A percentile compares a stretch with the other conserved stretches of the same genome.
phyloP scores from a whole-genome alignment of 2,888 invertebrate genomes.

The Polydrusus pterygomalis region DNA sequence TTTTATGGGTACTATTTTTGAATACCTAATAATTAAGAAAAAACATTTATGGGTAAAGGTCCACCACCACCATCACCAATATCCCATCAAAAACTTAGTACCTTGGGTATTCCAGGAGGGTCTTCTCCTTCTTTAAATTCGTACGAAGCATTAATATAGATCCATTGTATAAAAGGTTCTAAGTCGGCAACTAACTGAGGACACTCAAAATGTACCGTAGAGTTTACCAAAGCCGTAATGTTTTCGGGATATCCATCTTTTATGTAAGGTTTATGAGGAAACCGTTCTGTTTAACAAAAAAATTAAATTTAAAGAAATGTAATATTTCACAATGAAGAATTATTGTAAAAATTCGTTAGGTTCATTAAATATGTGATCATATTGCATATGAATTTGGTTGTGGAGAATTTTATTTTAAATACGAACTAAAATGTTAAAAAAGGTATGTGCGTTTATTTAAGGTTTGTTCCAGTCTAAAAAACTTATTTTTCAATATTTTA shows the following conservation, averaged over 20 bases:
- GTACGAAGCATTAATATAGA: conserved; percentile 73
- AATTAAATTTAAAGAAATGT: no score
- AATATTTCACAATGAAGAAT: no score
- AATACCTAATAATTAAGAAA: not conserved
- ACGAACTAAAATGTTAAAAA: no score
- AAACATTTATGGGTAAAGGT: conserved; percentile 36
- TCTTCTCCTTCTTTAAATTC: conserved; percentile 60
- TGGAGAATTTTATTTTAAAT: no score
- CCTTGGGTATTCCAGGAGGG: conserved; percentile 72
- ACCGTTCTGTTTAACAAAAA: conserved; percentile 78
- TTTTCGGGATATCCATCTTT: conserved; percentile 88
- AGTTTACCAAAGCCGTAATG: conserved; percentile 83
- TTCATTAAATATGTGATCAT: no score
- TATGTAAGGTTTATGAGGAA: conserved; percentile 89
- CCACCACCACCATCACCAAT: conserved; percentile 50
- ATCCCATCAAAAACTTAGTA: conserved; percentile 53
- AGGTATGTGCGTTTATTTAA: no score
- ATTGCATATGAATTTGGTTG: no score
- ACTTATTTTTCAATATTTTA: no score
- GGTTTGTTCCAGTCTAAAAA: no score
- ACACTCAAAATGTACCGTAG: conserved; percentile 84
- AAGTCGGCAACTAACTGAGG: conserved; percentile 86
- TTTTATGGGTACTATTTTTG: no score
- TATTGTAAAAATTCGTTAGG: no score
- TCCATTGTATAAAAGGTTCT: conserved; percentile 89